phyloP scores from a whole-genome alignment of 1,140 invertebrate genomes.

The Brachionus paranguensis region DNA sequence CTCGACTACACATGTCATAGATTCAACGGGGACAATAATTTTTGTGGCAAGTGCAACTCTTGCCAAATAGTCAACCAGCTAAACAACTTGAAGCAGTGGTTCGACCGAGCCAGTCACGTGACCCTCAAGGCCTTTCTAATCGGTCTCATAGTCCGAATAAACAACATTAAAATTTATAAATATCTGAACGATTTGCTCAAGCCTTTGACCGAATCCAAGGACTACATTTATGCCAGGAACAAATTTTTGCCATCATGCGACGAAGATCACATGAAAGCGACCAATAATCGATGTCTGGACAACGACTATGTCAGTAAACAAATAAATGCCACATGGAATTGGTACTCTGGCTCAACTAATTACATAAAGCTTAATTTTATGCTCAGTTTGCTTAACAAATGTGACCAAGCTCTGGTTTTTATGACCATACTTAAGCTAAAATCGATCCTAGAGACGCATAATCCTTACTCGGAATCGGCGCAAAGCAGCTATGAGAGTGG shows the following conservation, averaged over 20 bases:
- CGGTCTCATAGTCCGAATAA: constrained; percentile 3
- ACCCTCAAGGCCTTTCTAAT: background rate
- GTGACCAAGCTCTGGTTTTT: constrained; percentile 33
- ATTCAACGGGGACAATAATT: background rate
- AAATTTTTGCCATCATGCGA: constrained; percentile 34
- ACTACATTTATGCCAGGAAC: constrained; percentile 26
- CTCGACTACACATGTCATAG: constrained; percentile 27
- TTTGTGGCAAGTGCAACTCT: constrained; percentile 36
- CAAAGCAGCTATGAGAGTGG: constrained; percentile 24
- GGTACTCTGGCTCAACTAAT: constrained; percentile 4
- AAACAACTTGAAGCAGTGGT: constrained; percentile 26
- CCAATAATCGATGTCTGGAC: constrained; percentile 29
- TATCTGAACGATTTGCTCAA: constrained; percentile 24
- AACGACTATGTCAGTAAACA: constrained; percentile 6
- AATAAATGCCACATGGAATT: constrained; percentile 16
- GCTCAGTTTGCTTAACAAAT: constrained; percentile 32
- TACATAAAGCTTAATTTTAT: constrained; percentile 38
- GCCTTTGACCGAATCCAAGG: constrained; percentile 22
- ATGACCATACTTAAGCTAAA: constrained; percentile 5
- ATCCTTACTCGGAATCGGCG: constrained; percentile 14
- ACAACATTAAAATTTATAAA: constrained; percentile 19
- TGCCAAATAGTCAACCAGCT: constrained; percentile 29
- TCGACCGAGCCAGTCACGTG: constrained; percentile 28
- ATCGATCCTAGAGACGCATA: background rate
- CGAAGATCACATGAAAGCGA: constrained; percentile 29